These are phyloP conservation scores for Vanessa tameamea DNA, from an alignment of 1,140 invertebrate genomes.

Conservation along the genomic window DNA sequence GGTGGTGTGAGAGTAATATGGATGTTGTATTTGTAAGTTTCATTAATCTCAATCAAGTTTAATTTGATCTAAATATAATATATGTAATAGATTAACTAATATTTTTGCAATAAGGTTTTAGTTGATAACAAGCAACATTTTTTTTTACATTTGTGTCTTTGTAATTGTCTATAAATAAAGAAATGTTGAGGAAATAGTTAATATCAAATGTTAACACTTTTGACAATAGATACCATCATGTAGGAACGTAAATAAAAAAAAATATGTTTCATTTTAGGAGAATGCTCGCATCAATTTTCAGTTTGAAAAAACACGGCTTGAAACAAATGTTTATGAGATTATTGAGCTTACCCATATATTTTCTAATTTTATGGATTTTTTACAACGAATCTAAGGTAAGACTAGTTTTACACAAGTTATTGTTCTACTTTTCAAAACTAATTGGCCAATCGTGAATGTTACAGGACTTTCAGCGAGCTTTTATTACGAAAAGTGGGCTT, in stretches of 20 bases:
- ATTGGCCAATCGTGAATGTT: constrained; percentile 35
- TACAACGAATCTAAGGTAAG: constrained; percentile 86
- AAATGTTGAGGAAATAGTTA: no score
- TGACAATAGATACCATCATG: no score
- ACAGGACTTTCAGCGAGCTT: constrained; percentile 86
- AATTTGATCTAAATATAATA: no score
- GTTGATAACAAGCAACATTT: no score
- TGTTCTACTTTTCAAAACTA: background rate
- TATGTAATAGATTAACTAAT: no score
- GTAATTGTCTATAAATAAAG: no score
- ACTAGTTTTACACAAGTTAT: background rate
- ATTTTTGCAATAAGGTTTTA: no score
- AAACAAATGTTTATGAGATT: constrained; percentile 87
- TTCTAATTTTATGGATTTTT: constrained; percentile 89
- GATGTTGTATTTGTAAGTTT: constrained; percentile 88
- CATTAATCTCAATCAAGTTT: no score
- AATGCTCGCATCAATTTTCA: constrained; percentile 88
- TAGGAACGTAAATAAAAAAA: no score
- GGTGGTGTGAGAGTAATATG: constrained; percentile 86
- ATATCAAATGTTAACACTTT: no score
- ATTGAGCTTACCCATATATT: constrained; percentile 88
- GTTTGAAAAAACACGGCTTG: constrained; percentile 86
- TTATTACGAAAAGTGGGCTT: constrained; percentile 88
- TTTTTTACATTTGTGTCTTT: no score
- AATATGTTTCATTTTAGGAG: constrained; percentile 81